Base-by-base conservation (phyloP, 2,113 vertebrate species). In the Triplophysa rosa region DNA sequence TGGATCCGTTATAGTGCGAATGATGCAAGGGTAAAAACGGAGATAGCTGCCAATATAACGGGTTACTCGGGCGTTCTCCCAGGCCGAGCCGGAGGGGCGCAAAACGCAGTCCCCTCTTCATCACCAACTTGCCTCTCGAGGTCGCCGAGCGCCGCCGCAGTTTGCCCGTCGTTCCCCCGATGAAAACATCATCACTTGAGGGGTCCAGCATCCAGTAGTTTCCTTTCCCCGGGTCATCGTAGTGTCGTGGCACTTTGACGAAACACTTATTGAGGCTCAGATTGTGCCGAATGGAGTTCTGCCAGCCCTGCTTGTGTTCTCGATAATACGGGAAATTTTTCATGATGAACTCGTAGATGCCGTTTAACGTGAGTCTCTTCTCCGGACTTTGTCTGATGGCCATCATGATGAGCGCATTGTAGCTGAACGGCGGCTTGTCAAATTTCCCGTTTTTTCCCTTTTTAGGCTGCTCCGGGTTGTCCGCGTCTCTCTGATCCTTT, bases 191-290 rank as follows among this genome's bases (percentile, higher is more conserved):
- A 64, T 90, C 88, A 64, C 89, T 90, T 19, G 89, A 90, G 1
- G 89, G 89, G 80, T 90, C 89, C 77, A 90, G 33, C 89, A 90
- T 90, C 89, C 89, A 90, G 74, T 90, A 90, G 80, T 90, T 90
- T 4, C 89, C 89, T 47, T 90, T 90, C 0, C 89, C 89, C 2
- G 89, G 89, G 40, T 90, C 88, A 54, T 90, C 89, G 72, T 90
- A 90, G 64, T 90, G 89, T 11, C 89, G 84, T 69, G 89, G 89
- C 13, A 90, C 89, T 66, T 90, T 90, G 5, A 90, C 88, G 64
- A 90, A 90, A 54, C 89, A 90, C 42, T 90, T 90, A 80, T 90
- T 90, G 65, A 90, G 84, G 74, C 89, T 90, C 66, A 90, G 85
- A 52, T 90, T 90, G 80, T 90, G 89, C 3, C 89, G 76, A 40